Base-by-base conservation (phyloP, 2,797 vertebrate genomes). In the Chaetophractus vellerosus region DNA sequence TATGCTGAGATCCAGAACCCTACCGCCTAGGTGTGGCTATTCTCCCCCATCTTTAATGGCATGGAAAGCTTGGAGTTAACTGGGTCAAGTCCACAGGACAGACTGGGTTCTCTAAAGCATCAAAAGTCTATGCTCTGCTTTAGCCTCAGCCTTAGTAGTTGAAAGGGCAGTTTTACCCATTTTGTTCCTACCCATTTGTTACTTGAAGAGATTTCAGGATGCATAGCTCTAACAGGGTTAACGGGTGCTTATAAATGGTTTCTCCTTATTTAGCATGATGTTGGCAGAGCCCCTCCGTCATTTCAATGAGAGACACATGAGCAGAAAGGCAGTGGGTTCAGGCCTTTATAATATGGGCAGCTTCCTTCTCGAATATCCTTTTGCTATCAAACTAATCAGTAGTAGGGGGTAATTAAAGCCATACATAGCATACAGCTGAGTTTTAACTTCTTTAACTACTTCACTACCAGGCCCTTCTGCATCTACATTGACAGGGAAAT, bases 271-370 rank as follows among this genome's bases (percentile, higher is more conserved):
- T 92, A 91, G 90, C 69, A 95, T 80, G 78, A 94, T 88, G 66
- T 85, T 96, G 92, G 88, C 92, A 96, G 61, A 55, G 48, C 55
- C 38, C 66, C 31, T 63, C 79, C 88, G 81, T 93, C 94, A 93
- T 93, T 94, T 95, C 95, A 97, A 97, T 95, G 92, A 97, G 89
- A 97, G 63, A 96, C 87, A 95, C 76, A 93, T 96, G 93, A 94
- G 72, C 76, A 91, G 81, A 96, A 91, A 96, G 41, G 19, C 68
- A 55, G 48, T 21, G 55, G 38, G 84, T 55, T 61, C 75, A 93
- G 64, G 26, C 12, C 85, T 96, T 97, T 88, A 93, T 59, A 96
- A 87, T 38, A 93, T n/a, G 64, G 90, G 68, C 52, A 94, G 76
- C 68, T 96, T 96, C 86, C 95, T 96, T 96, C 95, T 90, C 18